Base-by-base conservation (phyloP, 1,140 invertebrate species). In the Drosophila parabipectinata region DNA sequence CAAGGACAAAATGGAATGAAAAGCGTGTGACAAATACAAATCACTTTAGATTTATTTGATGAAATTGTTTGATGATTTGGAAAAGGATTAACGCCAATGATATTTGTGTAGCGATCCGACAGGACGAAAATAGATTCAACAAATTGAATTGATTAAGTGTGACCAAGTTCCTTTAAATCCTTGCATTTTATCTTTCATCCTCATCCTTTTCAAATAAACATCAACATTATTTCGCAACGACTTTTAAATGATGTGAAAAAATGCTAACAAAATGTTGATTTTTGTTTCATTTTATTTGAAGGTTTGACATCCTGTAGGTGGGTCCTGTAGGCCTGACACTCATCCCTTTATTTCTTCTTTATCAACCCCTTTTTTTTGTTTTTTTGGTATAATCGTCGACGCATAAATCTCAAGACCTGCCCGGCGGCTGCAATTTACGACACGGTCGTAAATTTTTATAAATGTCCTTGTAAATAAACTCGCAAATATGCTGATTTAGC, bases 391-490 rank as follows among this genome's bases (percentile, higher is more conserved):
- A 84, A 84, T 87, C 82, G 82, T 72, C 64, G 66, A 67, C 63
- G 78, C 74, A 85, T 85, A 85, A 85, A 85, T 87, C 83, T 87
- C 79, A 82, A 87, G 83, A 87, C 78, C 83, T 87, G 83, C 79
- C 82, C 82, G 78, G 82, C 78, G 82, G 74, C 82, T 87, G 82
- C 82, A 85, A 85, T 85, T 85, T 85, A 87, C 82, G 79, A 84
- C 83, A 45, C 34, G 79, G 72, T 73, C 83, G 84, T 88, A 88
- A 88, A 88, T 88, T 88, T 88, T 88, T 89, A 88, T 88, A 88
- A 88, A 88, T 88, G 83, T 88, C 83, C 83, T 88, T 88, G 83
- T 88, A 88, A 88, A 88, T 88, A 88, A 88, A 88, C 83, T 88
- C 84, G 79, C 82, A 88, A 88, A 88, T 88, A 88, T 88, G 84